Evolutionary conservation across 2,113 vertebrate genomes (phyloP).

Genomic region (Tragelaphus strepsiceros): DNA sequence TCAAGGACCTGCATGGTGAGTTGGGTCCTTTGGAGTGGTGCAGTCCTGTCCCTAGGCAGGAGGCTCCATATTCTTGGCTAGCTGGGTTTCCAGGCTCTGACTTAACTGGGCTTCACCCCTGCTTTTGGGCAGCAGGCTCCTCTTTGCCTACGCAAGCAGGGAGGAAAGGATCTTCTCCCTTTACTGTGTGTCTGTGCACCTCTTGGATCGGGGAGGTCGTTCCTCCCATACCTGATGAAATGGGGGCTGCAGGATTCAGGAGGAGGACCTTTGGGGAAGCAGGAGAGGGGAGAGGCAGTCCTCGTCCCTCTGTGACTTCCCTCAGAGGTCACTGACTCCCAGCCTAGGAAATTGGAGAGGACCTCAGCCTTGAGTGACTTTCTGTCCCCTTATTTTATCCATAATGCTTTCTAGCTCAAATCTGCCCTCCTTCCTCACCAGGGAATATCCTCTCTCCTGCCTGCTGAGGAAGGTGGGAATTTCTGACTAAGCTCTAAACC

Average conservation of each 20-base stretch:
- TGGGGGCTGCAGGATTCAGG: neutral
- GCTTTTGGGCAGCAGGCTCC: neutral
- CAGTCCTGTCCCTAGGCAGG: neutral
- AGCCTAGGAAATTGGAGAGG: neutral
- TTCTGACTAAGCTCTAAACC: neutral
- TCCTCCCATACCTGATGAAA: neutral
- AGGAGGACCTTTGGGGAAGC: neutral
- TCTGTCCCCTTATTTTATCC: neutral
- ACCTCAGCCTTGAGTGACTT: neutral
- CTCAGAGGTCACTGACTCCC: neutral
- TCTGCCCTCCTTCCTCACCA: neutral
- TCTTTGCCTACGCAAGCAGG: neutral
- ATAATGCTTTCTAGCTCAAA: neutral
- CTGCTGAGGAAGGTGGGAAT: neutral
- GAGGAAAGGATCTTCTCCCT: neutral
- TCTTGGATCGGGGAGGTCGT: neutral
- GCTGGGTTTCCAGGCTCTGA: neutral
- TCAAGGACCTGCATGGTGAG: slow-evolving; percentile 97
- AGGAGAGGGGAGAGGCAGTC: neutral
- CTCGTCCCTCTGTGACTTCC: neutral
- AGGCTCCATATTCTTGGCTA: neutral
- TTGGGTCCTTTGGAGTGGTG: neutral
- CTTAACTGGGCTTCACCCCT: neutral
- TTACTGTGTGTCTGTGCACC: neutral
- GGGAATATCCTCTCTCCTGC: neutral